Base-by-base conservation (phyloP, 2,113 vertebrate genomes). In the Antennarius striatus region DNA sequence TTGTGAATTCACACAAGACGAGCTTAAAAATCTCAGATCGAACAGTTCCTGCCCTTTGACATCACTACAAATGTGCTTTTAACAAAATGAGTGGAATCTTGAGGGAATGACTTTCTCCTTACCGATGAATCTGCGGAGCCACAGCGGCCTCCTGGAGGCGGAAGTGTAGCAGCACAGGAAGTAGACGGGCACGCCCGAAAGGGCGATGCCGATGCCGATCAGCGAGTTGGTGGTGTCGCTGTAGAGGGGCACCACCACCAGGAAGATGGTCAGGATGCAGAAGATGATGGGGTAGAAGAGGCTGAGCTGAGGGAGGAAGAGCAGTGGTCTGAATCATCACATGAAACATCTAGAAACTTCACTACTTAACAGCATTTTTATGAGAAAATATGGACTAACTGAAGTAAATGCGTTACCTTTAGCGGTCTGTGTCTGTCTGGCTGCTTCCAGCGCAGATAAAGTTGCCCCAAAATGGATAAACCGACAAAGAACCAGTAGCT, bases 401-500 rank as follows among this genome's bases (percentile, higher is more conserved):
- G 22, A 2, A 22, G 45, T 15, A 47, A n/a, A 32, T 54, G 6
- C 30, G 8, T 56, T 86, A 96, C 95, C 93, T 97, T 96, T 5
- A 97, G 92, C 0, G 95, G 94, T 28, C 95, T 92, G 17, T 88
- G 81, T 52, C 93, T 90, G 29, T 94, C 72, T 0, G 96, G 96
- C 79, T 96, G 88, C 82, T 97, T 97, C 95, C 95, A 96, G 56
- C 96, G 94, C 51, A 97, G 90, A 65, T 96, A 97, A 1, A 97
- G 91, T 73, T 97, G 96, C 15, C 96, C 96, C 30, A 95, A 77
- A 15, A 97, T 97, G 6, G 96, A 97, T 52, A 97, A 88, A 15
- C 96, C 96, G 69, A 97, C 96, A 30, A 97, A 97, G 86, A 97
- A 95, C 96, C 96, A 97, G 86, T 97, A 97, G 90, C 96, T 97